Base-by-base conservation (phyloP, 2,113 vertebrate species). In the Prionailurus viverrinus region DNA sequence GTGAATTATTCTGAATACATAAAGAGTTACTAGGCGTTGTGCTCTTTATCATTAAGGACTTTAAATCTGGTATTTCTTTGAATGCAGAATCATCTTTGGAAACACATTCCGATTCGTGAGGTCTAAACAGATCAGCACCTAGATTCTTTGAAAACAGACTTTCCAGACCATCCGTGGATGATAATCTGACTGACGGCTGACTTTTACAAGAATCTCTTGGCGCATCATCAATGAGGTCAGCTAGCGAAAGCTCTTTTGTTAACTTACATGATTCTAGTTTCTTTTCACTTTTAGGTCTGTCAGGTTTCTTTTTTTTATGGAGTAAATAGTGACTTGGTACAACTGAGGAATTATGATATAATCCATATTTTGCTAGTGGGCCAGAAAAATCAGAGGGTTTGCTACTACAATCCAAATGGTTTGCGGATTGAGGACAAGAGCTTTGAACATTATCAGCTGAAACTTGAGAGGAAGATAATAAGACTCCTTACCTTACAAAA, bases 401-500 rank as follows among this genome's bases (percentile, higher is more conserved):
- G 84, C 14, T 96, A 82, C 69, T 96, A 91, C 18, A 98, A 88
- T 96, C 63, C 96, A 98, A 61, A 97, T 93, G 92, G 88, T 82
- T 97, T 95, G 95, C 95, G 71, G 91, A 69, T 31, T 98, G 97
- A 83, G 73, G 63, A 98, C 91, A 98, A 90, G 98, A 98, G 98
- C 69, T 91, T 41, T 97, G 96, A 96, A 93, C 69, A 97, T 97
- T 98, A 96, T 98, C 97, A 97, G 96, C 82, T 98, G 97, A 98
- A 96, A 98, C 95, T 97, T 98, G 97, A 98, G 94, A 97, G 96
- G 98, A 98, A 98, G 97, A 98, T 98, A 99, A 98, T 99, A 99
- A 99, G 99, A 99, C 99, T 99, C 99, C 99, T 99, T 99, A 99
- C 99, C 99, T 99, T 99, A 99, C 99, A 97, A 99, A 98, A 99